Evolutionary conservation across 2,797 vertebrate species (phyloP).

Genomic region (Fringilla coelebs): DNA sequence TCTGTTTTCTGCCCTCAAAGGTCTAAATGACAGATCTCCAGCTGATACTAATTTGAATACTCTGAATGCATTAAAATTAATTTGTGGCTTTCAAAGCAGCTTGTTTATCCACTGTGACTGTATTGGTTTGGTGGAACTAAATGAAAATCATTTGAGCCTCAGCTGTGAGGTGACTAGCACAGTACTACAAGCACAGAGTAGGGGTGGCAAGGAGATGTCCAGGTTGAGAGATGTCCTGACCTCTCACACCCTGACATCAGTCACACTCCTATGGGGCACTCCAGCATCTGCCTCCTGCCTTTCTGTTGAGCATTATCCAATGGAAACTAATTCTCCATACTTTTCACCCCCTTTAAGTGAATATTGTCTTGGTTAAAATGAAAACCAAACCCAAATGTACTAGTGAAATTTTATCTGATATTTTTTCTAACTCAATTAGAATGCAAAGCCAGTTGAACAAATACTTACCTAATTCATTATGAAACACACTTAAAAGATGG

Average conservation of each 20-base stretch:
- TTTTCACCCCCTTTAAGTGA: neutral
- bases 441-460: conserved; percentile 4
- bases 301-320: neutral
- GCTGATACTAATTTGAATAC: neutral
- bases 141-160: neutral
- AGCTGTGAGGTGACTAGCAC: neutral
- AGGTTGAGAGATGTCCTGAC: neutral
- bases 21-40: neutral
- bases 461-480: neutral
- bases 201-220: neutral
- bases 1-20: neutral
- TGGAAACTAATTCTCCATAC: accelerated
- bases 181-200: neutral
- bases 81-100: neutral
- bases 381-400: neutral
- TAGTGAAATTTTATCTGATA: neutral
- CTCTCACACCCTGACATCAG: neutral
- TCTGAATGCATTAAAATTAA: neutral
- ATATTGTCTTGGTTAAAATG: neutral
- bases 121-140: neutral
- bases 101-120: neutral
- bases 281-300: neutral
- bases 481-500: neutral
- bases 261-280: neutral
- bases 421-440: neutral